Conservation (phyloP, 1,140 invertebrate species). For the Drosophila bifasciata region DNA sequence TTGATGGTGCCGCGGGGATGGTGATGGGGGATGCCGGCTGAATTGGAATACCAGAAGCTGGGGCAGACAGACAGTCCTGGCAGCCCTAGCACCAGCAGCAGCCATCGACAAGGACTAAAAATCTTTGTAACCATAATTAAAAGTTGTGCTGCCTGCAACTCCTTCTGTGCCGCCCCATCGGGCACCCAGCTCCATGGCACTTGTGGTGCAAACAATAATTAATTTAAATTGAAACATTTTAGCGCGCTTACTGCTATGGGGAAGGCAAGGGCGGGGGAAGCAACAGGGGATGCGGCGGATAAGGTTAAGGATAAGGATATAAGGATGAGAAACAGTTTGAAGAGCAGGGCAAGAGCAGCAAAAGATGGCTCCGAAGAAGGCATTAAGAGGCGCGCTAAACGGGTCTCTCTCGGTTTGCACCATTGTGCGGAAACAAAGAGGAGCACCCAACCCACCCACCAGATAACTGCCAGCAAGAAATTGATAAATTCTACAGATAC, state of each 20-base stretch:
- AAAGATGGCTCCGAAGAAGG: background rate
- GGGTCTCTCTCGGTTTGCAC: too few relatives aligned
- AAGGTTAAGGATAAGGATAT: too few relatives aligned
- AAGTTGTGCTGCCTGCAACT: conserved; percentile 60
- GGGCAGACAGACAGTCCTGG: conserved; percentile 29
- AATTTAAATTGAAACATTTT: conserved; percentile 83
- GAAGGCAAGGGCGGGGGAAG: too few relatives aligned
- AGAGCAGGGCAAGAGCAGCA: background rate
- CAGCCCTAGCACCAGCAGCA: conserved; percentile 12
- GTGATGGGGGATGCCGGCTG: background rate
- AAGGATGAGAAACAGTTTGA: background rate
- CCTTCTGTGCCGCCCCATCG: background rate
- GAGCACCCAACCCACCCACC: too few relatives aligned
- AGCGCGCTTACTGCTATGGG: conserved; percentile 47
- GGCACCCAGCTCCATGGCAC: conserved; percentile 39
- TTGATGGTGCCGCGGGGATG: conserved; percentile 38
- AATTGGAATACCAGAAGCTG: background rate
- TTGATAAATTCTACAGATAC: too few relatives aligned
- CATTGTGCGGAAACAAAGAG: too few relatives aligned
- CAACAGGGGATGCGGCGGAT: too few relatives aligned
- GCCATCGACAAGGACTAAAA: conserved; percentile 76
- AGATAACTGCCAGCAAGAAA: too few relatives aligned
- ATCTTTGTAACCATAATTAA: conserved; percentile 82
- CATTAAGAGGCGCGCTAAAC: too few relatives aligned
- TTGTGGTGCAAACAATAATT: conserved; percentile 81